These are phyloP conservation scores for Sebastiscus tertius DNA, from an alignment of 2,797 vertebrate genomes.

Conservation along the genomic window DNA sequence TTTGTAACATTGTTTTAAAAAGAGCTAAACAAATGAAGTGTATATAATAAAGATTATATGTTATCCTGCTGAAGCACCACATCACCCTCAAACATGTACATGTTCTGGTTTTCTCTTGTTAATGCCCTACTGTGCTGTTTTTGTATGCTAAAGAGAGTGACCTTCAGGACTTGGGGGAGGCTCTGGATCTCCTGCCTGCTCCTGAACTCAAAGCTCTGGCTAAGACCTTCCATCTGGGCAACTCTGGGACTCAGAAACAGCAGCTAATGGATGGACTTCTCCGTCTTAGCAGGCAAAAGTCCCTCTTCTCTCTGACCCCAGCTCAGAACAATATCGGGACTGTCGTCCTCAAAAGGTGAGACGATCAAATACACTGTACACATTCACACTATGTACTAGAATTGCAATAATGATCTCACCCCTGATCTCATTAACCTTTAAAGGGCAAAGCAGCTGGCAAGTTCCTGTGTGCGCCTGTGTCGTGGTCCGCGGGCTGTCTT, in stretches of 20 bases:
- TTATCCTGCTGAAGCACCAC: background rate
- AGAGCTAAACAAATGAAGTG: background rate
- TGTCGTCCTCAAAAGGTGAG: constrained; percentile 92
- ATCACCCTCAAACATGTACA: background rate
- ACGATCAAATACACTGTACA: background rate
- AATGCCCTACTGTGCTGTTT: background rate
- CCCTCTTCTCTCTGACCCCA: constrained; percentile 82
- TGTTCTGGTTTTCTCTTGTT: background rate
- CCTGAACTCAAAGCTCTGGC: constrained; percentile 91
- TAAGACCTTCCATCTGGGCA: constrained; percentile 90
- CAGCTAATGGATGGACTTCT: constrained; percentile 89
- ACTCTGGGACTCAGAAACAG: constrained; percentile 87
- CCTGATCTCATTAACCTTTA: constrained; percentile 21
- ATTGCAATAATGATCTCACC: background rate
- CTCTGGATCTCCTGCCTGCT: constrained; percentile 90
- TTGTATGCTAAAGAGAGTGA: constrained; percentile 83
- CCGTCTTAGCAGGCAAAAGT: constrained; percentile 88
- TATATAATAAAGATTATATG: background rate
- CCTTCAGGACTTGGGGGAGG: constrained; percentile 88
- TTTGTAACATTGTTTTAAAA: background rate
- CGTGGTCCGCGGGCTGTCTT: constrained; percentile 88
- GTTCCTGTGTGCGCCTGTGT: constrained; percentile 86
- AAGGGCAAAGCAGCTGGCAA: constrained; percentile 89
- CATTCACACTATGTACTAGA: background rate
- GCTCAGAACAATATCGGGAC: constrained; percentile 78